These are phyloP conservation scores for Dinoponera quadriceps DNA, from an alignment of 1,140 invertebrate genomes.

Conservation along the genomic window DNA sequence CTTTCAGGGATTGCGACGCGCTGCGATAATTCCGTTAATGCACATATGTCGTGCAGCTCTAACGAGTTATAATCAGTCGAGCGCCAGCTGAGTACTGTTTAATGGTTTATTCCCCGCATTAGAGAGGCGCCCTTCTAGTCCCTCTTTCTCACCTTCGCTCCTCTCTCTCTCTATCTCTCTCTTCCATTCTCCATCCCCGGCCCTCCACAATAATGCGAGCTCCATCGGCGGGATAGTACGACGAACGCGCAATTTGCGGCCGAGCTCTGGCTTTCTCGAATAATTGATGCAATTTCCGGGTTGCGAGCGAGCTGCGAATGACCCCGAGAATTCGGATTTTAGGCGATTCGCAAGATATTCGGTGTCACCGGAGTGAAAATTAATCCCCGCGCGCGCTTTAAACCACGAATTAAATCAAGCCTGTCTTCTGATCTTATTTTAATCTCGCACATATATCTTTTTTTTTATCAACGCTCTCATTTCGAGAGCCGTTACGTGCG, in stretches of 20 bases:
- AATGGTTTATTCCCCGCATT: slow-evolving; percentile 76
- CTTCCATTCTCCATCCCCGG: not conserved
- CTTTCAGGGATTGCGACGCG: slow-evolving; percentile 26
- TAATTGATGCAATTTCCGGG: slow-evolving; percentile 74
- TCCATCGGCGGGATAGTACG: slow-evolving; percentile 34
- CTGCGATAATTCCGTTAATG: slow-evolving; percentile 76
- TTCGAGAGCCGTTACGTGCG: too few species aligned
- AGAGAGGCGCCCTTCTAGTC: slow-evolving; percentile 44
- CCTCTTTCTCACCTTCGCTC: slow-evolving; percentile 49
- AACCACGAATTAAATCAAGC: slow-evolving; percentile 13
- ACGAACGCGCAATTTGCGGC: slow-evolving; percentile 68
- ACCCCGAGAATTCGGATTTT: slow-evolving; percentile 66
- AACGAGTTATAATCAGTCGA: slow-evolving; percentile 80
- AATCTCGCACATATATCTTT: too few species aligned
- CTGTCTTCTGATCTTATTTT: too few species aligned
- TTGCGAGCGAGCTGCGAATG: slow-evolving; percentile 60
- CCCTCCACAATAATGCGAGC: slow-evolving; percentile 53
- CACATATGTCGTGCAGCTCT: slow-evolving; percentile 76
- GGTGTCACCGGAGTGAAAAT: slow-evolving; percentile 34
- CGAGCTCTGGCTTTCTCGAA: slow-evolving; percentile 65
- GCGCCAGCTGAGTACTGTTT: slow-evolving; percentile 77
- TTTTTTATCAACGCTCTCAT: not conserved
- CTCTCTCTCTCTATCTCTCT: not conserved
- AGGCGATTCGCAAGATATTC: slow-evolving; percentile 43
- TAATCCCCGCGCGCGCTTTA: slow-evolving; percentile 28